Conservation (phyloP, 2,797 vertebrate species). For the Darevskia nairensis region DNA sequence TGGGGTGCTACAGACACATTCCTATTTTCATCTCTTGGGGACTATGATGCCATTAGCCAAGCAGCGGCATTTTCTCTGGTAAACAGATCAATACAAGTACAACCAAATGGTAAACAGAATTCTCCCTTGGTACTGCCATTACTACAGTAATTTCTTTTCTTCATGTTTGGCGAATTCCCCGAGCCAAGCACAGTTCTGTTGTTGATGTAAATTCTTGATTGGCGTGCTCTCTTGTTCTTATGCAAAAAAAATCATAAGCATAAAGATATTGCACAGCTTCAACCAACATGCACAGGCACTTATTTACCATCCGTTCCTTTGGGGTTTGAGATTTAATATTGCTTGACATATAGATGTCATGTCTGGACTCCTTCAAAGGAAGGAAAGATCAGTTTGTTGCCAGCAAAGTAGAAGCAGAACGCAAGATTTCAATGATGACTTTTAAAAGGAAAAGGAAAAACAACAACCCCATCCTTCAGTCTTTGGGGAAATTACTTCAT, state of each 20-base stretch:
- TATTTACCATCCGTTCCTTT: not conserved
- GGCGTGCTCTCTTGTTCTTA: not conserved
- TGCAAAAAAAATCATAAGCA: not conserved
- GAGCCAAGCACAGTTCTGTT: not conserved
- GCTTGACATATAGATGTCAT: constrained; percentile 31
- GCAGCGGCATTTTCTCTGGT: not conserved
- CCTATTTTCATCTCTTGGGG: not conserved
- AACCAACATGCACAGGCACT: constrained; percentile 9
- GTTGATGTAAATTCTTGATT: not conserved
- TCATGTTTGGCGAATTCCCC: not conserved
- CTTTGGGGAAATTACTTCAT: constrained; percentile 43
- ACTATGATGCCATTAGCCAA: not conserved
- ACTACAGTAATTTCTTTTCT: not conserved
- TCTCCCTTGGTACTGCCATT: not conserved
- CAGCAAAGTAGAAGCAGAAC: constrained; percentile 30
- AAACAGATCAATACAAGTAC: not conserved
- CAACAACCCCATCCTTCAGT: constrained; percentile 24
- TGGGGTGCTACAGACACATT: no score
- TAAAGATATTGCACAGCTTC: not conserved
- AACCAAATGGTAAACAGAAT: not conserved
- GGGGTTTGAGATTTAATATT: constrained; percentile 26
- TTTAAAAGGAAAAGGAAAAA: not conserved
- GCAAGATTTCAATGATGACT: not conserved
- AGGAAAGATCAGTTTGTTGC: constrained; percentile 24
- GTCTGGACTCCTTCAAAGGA: constrained; percentile 33